These are phyloP conservation scores for Cordilura impudica DNA, from an alignment of 2,888 invertebrate species.

Conservation along the genomic window DNA sequence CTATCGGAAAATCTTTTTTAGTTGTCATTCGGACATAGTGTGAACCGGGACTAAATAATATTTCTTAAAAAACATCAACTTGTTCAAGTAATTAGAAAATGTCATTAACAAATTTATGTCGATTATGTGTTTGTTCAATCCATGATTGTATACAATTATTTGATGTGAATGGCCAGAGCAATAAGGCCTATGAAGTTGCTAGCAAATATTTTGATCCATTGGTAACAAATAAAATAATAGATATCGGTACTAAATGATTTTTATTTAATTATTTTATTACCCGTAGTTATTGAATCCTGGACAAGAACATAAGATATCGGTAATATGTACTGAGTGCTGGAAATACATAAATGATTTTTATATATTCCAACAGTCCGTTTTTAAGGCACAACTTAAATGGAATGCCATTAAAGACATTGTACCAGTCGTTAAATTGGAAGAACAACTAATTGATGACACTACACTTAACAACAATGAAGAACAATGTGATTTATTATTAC, in stretches of 20 bases:
- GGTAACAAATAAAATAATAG: conserved; percentile 13
- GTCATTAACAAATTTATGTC: conserved; percentile 24
- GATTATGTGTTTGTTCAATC: conserved; percentile 35
- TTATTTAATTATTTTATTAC: not conserved
- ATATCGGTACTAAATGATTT: not conserved
- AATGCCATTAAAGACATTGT: conserved; percentile 45
- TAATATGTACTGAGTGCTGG: conserved; percentile 55
- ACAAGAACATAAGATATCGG: conserved; percentile 36
- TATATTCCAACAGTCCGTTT: conserved; percentile 35
- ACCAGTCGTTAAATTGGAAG: conserved; percentile 40
- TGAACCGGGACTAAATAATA: too few species aligned
- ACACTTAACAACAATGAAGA: not conserved
- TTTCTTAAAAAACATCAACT: too few species aligned
- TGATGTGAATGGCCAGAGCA: conserved; percentile 50
- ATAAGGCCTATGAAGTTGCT: conserved; percentile 47
- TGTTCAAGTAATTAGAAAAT: conserved; percentile 18
- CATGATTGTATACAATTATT: conserved; percentile 36
- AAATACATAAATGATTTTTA: conserved; percentile 42
- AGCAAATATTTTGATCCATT: conserved; percentile 53
- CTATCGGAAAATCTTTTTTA: too few species aligned
- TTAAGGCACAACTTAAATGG: conserved; percentile 35
- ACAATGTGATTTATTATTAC: conserved; percentile 8
- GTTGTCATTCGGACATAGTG: too few species aligned
- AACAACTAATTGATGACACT: conserved; percentile 9
- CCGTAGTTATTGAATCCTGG: conserved; percentile 40